Evolutionary conservation across 2,797 vertebrate genomes (phyloP).

Genomic region (Cygnus olor): DNA sequence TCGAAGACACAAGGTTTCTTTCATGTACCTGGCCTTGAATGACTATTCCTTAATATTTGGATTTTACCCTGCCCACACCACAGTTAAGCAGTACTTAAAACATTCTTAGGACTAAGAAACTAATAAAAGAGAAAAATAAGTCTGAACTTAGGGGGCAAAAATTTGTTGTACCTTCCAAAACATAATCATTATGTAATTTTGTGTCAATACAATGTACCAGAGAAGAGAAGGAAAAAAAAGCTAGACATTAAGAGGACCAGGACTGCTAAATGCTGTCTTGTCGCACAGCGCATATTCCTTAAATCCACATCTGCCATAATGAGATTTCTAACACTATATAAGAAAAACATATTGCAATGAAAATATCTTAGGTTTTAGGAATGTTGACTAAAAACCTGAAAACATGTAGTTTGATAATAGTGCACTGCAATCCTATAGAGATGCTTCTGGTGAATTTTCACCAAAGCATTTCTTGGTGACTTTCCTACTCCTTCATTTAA

Average conservation of each 20-base stretch:
- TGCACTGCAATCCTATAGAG: background rate
- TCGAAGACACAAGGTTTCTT: background rate
- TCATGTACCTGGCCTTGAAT: slow-evolving; percentile 1
- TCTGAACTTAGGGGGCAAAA: background rate
- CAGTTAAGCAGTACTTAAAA: background rate
- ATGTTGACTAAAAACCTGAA: background rate
- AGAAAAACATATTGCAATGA: background rate
- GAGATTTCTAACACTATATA: background rate
- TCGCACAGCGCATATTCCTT: background rate
- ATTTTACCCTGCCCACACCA: background rate
- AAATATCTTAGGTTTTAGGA: background rate
- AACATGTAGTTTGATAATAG: background rate
- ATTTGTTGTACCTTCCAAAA: background rate
- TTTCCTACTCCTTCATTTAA: background rate
- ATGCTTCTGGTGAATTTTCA: background rate
- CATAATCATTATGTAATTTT: background rate
- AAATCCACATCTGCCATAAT: background rate
- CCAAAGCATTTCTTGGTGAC: background rate
- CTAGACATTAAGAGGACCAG: background rate
- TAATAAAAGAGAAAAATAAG: background rate
- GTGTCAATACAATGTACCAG: background rate
- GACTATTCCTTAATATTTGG: background rate
- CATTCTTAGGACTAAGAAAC: background rate
- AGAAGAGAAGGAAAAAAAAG: background rate
- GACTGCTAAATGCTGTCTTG: background rate